Evolutionary conservation across 2,888 invertebrate genomes (phyloP).

Genomic region (Ariolimax columbianus): DNA sequence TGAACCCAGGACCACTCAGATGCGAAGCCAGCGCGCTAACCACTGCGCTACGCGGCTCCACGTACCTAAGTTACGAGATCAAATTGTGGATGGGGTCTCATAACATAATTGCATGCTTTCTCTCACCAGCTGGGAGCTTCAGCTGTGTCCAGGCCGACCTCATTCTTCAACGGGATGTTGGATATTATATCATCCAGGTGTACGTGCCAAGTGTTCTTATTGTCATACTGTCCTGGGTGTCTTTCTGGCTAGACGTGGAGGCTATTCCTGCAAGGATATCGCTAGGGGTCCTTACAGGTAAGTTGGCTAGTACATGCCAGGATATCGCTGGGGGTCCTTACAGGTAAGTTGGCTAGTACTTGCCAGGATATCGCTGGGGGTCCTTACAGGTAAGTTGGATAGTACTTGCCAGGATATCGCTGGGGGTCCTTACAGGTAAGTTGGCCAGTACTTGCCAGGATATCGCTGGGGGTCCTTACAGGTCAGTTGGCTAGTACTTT

Average conservation of each 20-base stretch:
- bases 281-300: constrained; percentile 53
- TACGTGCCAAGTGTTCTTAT: constrained; percentile 81
- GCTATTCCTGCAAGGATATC: constrained; percentile 66
- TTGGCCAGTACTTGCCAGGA: no score
- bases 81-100: no score
- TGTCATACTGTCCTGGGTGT: constrained; percentile 85
- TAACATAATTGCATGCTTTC: not conserved
- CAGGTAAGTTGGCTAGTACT: constrained; percentile 52
- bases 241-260: constrained; percentile 80
- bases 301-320: constrained; percentile 58
- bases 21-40: no score
- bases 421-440: constrained; percentile 53
- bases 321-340: constrained; percentile 55
- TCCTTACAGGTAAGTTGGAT: constrained; percentile 44
- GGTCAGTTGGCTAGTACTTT: no score
- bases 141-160: constrained; percentile 81
- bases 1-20: no score
- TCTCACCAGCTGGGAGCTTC: constrained; percentile 59
- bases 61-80: no score
- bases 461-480: no score
- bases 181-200: constrained; percentile 83
- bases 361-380: constrained; percentile 58
- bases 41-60: no score
- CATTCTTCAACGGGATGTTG: constrained; percentile 88
- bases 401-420: constrained; percentile 61